Conservation (phyloP, 1,140 invertebrate species). For the Potamilus streckersoni region DNA sequence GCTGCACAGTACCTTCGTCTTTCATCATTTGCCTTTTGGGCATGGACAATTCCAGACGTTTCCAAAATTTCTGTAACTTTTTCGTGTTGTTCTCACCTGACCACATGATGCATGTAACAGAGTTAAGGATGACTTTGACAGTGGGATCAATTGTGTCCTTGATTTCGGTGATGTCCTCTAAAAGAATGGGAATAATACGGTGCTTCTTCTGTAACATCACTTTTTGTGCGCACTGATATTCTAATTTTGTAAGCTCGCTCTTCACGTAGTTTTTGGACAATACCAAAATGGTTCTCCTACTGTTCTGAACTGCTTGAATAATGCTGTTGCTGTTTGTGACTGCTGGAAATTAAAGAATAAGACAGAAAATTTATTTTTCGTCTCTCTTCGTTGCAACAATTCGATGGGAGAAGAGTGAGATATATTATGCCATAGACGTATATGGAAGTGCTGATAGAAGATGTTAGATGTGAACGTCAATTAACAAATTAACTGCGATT, state of each 20-base stretch:
- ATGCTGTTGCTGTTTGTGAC: constrained; percentile 42
- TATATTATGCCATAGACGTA: too few relatives aligned
- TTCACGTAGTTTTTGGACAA: constrained; percentile 44
- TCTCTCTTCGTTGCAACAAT: too few relatives aligned
- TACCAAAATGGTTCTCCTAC: constrained; percentile 50
- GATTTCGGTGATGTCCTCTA: constrained; percentile 38
- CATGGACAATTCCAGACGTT: constrained; percentile 42
- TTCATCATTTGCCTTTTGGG: constrained; percentile 33
- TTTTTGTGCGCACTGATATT: constrained; percentile 54
- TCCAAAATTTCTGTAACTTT: constrained; percentile 48
- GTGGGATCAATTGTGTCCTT: too few relatives aligned
- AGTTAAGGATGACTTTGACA: background rate
- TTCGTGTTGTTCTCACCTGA: constrained; percentile 30
- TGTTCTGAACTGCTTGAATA: constrained; percentile 48
- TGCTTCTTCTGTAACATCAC: constrained; percentile 52
- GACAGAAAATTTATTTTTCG: too few relatives aligned
- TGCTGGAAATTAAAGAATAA: constrained; percentile 31
- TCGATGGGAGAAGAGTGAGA: too few relatives aligned
- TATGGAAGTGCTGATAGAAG: too few relatives aligned
- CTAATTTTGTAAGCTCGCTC: constrained; percentile 54
- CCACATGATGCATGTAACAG: constrained; percentile 51
- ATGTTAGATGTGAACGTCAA: too few relatives aligned
- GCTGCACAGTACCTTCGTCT: too few relatives aligned
- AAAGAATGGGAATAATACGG: constrained; percentile 55
- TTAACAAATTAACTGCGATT: too few relatives aligned